Conservation (phyloP, 2,113 vertebrate species). For the Prionailurus bengalensis region DNA sequence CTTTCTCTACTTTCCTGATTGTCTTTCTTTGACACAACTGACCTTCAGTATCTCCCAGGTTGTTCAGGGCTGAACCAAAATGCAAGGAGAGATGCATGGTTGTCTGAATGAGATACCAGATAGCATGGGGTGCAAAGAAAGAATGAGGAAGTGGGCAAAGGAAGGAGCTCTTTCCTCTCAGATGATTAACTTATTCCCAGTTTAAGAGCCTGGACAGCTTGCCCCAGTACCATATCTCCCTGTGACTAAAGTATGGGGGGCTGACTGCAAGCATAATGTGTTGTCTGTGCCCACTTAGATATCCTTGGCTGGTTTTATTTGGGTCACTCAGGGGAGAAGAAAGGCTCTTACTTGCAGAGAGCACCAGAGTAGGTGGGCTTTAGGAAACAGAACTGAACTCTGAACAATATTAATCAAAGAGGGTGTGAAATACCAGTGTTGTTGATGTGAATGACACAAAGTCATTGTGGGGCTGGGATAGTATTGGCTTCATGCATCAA, state of each 20-base stretch:
- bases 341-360: neutral
- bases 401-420: neutral
- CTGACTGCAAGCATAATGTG: neutral
- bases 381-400: neutral
- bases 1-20: slow-evolving; percentile 26
- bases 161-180: neutral
- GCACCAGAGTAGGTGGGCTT: neutral
- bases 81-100: neutral
- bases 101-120: slow-evolving; percentile 16
- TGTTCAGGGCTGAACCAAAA: slow-evolving; percentile 23
- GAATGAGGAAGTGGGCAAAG: neutral
- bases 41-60: slow-evolving; percentile 1
- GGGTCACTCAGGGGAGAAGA: neutral
- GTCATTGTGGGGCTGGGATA: neutral
- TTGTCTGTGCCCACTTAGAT: neutral
- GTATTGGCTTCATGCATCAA: neutral
- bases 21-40: slow-evolving; percentile 53
- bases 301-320: neutral
- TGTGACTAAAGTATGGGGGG: neutral
- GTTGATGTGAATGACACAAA: neutral
- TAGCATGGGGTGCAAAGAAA: neutral
- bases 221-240: neutral
- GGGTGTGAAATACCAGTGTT: neutral
- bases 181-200: neutral
- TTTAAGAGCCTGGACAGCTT: neutral